Conservation (phyloP, 1,140 invertebrate species). For the Cotesia typhae region DNA sequence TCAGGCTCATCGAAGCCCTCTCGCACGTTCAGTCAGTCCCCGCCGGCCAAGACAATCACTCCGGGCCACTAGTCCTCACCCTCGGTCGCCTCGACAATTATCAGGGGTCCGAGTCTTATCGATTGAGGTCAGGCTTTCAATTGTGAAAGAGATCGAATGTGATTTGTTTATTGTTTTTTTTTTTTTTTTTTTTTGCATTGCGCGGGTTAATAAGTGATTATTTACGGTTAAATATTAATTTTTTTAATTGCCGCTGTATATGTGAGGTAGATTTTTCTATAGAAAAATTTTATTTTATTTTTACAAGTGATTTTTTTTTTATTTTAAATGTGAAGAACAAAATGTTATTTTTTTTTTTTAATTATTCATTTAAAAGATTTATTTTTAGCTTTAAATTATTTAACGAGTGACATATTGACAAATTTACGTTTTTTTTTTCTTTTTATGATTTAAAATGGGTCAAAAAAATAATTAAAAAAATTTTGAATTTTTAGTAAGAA, state of each 20-base stretch:
- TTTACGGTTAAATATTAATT: not conserved
- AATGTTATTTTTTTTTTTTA: too few species aligned
- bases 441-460: too few species aligned
- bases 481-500: too few species aligned
- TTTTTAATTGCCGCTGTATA: not conserved
- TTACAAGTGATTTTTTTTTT: not conserved
- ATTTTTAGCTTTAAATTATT: too few species aligned
- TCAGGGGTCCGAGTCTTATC: constrained; percentile 8
- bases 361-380: too few species aligned
- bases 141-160: not conserved
- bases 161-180: constrained; percentile 3
- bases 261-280: not conserved
- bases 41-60: constrained; percentile 58
- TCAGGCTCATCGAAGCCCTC: constrained; percentile 51
- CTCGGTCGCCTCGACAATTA: constrained; percentile 25
- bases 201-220: not conserved
- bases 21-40: constrained; percentile 55
- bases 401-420: too few species aligned
- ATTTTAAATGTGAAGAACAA: not conserved
- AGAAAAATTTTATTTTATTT: not conserved
- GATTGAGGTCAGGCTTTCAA: constrained; percentile 6
- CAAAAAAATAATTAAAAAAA: too few species aligned
- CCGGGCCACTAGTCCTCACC: constrained; percentile 41
- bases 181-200: constrained; percentile 3
- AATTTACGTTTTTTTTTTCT: too few species aligned